Percentiles rank a stretch among this genome's conserved stretches.
These are phyloP conservation scores for Nycticebus coucang DNA, from an alignment of 2,113 vertebrate genomes.

Conservation along the genomic window DNA sequence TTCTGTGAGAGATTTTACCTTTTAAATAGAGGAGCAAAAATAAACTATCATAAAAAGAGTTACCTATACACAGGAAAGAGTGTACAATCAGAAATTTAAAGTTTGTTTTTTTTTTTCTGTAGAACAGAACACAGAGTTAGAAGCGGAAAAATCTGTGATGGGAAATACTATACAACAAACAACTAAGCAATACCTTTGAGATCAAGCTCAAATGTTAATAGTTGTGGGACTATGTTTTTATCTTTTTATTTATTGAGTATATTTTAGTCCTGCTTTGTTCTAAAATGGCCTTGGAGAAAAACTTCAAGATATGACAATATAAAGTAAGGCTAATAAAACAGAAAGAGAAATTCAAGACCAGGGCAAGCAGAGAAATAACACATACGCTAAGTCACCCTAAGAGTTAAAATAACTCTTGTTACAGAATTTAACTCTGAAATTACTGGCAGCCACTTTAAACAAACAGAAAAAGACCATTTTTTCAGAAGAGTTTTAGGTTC, in stretches of 20 bases:
- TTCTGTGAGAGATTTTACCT: not conserved
- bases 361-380: not conserved
- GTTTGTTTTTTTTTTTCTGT: not conserved
- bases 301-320: not conserved
- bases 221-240: not conserved
- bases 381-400: not conserved
- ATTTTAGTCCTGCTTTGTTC: constrained; percentile 23
- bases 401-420: not conserved
- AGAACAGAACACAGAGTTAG: not conserved
- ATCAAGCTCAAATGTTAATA: not conserved
- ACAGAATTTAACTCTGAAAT: constrained; percentile 31
- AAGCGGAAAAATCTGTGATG: not conserved
- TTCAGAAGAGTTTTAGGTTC: not conserved
- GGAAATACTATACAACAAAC: not conserved
- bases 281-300: constrained; percentile 33
- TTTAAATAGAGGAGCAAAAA: not conserved
- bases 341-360: not conserved
- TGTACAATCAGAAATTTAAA: not conserved
- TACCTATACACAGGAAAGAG: not conserved
- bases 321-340: not conserved
- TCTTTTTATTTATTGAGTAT: not conserved
- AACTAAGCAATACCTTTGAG: not conserved
- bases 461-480: not conserved
- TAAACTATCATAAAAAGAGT: not conserved
- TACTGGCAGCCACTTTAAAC: not conserved